Conservation (phyloP, 2,113 vertebrate genomes). For the Protomyctophum bolini region DNA sequence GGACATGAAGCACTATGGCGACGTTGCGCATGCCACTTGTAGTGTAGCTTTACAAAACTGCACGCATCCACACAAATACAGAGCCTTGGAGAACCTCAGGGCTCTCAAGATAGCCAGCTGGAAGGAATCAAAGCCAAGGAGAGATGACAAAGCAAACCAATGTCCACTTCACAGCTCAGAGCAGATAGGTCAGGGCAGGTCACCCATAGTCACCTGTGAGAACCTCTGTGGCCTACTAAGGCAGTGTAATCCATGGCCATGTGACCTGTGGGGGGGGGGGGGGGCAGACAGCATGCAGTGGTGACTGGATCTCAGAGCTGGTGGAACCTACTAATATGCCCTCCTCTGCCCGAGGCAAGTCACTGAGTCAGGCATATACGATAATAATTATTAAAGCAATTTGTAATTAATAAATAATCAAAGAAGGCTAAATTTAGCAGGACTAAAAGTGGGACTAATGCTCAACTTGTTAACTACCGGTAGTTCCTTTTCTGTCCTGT, state of each 20-base stretch:
- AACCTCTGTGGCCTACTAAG: conserved; percentile 72
- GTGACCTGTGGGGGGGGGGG: conserved; percentile 69
- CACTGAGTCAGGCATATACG: too few relatives aligned
- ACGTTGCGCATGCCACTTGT: conserved; percentile 37
- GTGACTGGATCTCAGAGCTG: conserved; percentile 62
- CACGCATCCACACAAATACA: conserved; percentile 53
- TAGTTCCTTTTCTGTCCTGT: too few relatives aligned
- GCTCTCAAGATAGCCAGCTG: conserved; percentile 32
- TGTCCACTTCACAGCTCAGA: conserved; percentile 61
- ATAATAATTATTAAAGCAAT: too few relatives aligned
- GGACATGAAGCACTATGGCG: conserved; percentile 12
- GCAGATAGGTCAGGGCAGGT: conserved; percentile 56
- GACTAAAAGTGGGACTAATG: too few relatives aligned
- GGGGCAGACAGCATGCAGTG: conserved; percentile 72
- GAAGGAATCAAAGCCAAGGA: conserved; percentile 37
- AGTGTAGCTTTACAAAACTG: conserved; percentile 46
- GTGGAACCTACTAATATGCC: conserved; percentile 27
- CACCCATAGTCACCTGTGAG: conserved; percentile 79
- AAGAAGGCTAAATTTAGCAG: too few relatives aligned
- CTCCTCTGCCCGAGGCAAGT: conserved; percentile 1
- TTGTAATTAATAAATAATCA: too few relatives aligned
- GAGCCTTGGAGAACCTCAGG: not conserved
- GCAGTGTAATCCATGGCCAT: conserved; percentile 68
- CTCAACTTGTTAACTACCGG: too few relatives aligned
- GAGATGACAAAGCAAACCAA: conserved; percentile 61